phyloP scores from a whole-genome alignment of 2,113 vertebrate species.

The Lipotes vexillifer region DNA sequence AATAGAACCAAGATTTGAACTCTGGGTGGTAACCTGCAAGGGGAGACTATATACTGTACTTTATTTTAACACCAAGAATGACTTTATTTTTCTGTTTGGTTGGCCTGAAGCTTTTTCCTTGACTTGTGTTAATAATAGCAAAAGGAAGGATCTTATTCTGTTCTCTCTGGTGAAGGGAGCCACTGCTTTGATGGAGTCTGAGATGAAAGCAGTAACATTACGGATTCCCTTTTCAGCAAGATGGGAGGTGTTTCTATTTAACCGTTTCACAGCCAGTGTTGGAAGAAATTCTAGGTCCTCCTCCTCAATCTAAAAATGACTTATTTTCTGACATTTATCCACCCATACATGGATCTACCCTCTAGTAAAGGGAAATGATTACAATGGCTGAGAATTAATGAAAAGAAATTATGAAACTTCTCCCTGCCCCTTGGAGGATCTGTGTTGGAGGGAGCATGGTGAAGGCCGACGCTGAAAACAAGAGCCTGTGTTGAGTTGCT shows the following conservation, averaged over 20 bases:
- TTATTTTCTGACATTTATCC: not conserved
- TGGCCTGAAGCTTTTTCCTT: not conserved
- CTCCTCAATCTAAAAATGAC: not conserved
- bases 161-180: not conserved
- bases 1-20: not conserved
- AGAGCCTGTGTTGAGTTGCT: not conserved
- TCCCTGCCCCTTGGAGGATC: rapidly evolving
- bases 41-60: not conserved
- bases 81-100: not conserved
- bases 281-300: not conserved
- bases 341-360: not conserved
- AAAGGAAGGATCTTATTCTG: not conserved
- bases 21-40: not conserved
- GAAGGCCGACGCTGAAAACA: not conserved
- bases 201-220: not conserved
- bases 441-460: rapidly evolving
- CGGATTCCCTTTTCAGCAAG: not conserved
- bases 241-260: not conserved
- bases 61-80: not conserved
- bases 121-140: not conserved
- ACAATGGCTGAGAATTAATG: not conserved
- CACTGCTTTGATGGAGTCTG: not conserved
- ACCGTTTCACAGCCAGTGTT: not conserved
- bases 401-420: not conserved
- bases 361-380: not conserved